A percentile compares a stretch with the other conserved stretches of the same genome.
phyloP scores from a whole-genome alignment of 2,888 invertebrate species.

The Sipha maydis region DNA sequence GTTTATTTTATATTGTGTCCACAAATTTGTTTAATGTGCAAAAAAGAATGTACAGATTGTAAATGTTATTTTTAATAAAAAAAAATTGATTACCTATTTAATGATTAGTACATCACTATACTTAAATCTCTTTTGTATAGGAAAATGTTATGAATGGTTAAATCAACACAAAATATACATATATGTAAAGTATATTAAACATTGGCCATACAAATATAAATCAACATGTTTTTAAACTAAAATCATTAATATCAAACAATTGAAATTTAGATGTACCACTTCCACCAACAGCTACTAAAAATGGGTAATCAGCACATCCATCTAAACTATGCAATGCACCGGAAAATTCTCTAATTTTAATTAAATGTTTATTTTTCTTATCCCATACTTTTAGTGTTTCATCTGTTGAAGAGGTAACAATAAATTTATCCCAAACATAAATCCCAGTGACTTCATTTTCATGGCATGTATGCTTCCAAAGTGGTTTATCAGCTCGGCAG shows the following conservation, averaged over 20 bases:
- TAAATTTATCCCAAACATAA: conserved; percentile 72
- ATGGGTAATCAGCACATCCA: conserved; percentile 83
- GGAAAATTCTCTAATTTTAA: conserved; percentile 63
- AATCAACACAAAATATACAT: neutral
- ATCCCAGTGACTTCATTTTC: conserved; percentile 84
- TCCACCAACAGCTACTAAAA: conserved; percentile 84
- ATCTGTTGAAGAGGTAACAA: conserved; percentile 80
- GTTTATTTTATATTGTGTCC: too few relatives aligned
- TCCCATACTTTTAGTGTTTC: conserved; percentile 91
- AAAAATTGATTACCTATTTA: too few relatives aligned
- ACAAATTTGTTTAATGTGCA: too few relatives aligned
- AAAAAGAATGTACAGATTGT: too few relatives aligned
- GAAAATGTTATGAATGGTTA: too few relatives aligned
- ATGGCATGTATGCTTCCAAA: conserved; percentile 83
- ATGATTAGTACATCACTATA: too few relatives aligned
- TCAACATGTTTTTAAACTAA: conserved; percentile 55
- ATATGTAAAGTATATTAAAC: conserved; percentile 5
- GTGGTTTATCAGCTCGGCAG: conserved; percentile 70
- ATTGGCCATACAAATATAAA: neutral
- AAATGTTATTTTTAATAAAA: too few relatives aligned
- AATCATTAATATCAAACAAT: conserved; percentile 58
- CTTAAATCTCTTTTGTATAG: too few relatives aligned
- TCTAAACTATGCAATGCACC: conserved; percentile 80
- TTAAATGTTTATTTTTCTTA: conserved; percentile 66
- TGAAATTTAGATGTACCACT: conserved; percentile 68